These are phyloP conservation scores for Psettodes erumei DNA, from an alignment of 2,113 vertebrate species.

Conservation along the genomic window DNA sequence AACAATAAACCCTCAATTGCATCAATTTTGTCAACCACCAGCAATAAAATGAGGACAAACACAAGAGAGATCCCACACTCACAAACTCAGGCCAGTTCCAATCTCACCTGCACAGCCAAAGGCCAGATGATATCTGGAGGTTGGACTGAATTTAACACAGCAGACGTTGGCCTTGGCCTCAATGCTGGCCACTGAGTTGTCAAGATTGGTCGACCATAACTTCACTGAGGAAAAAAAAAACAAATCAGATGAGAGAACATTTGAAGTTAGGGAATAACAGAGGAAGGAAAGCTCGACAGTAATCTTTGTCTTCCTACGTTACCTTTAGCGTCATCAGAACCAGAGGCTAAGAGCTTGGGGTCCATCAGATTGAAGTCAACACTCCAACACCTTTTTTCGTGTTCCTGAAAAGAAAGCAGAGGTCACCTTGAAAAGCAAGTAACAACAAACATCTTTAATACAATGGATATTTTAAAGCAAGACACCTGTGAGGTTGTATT, in stretches of 20 bases:
- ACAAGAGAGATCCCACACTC: not conserved
- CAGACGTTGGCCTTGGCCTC: conserved; percentile 99
- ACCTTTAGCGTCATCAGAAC: conserved; percentile 99
- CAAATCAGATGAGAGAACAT: not conserved
- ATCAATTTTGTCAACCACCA: not conserved
- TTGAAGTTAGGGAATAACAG: not conserved
- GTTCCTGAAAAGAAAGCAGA: conserved; percentile 84
- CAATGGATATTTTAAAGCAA: not conserved
- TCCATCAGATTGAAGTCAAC: conserved; percentile 99
- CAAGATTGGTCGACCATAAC: conserved; percentile 98
- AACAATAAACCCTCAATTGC: not conserved
- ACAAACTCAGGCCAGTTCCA: not conserved
- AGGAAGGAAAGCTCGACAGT: not conserved
- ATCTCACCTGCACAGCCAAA: conserved; percentile 97
- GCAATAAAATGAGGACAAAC: not conserved
- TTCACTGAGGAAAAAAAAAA: conserved; percentile 86
- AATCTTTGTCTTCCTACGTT: conserved; percentile 13
- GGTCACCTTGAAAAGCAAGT: not conserved
- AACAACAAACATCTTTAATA: not conserved
- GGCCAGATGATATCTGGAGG: conserved; percentile 96
- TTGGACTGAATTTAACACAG: conserved; percentile 98
- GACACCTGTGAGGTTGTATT: not conserved
- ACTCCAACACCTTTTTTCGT: conserved; percentile 99
- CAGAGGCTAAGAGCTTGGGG: conserved; percentile 97
- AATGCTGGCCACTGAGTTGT: conserved; percentile 98